A percentile compares a stretch with the other conserved stretches of the same genome.
These are phyloP conservation scores for Polydrusus tereticollis DNA, from an alignment of 2,888 invertebrate genomes.

Conservation along the genomic window DNA sequence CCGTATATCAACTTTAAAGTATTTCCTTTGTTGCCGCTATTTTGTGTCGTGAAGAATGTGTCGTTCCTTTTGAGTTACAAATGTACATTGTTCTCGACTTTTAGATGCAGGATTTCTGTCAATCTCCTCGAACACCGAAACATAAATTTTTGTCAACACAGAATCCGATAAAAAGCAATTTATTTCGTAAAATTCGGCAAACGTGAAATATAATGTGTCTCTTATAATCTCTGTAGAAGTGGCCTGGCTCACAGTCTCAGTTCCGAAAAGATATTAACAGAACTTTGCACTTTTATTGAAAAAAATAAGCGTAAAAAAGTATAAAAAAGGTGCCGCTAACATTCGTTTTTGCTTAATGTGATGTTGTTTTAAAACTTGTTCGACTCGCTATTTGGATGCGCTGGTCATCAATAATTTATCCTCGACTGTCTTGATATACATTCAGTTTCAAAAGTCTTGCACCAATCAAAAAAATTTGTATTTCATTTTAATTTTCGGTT, in stretches of 20 bases:
- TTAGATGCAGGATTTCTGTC: constrained; percentile 63
- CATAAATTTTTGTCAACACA: constrained; percentile 64
- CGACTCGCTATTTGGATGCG: constrained; percentile 52
- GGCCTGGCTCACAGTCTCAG: neutral
- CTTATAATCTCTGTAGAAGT: neutral
- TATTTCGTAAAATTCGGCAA: constrained; percentile 57
- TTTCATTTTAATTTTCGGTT: no score
- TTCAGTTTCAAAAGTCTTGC: no score
- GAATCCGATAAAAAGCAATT: constrained; percentile 66
- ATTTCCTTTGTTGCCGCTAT: constrained; percentile 61
- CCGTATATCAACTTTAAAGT: constrained; percentile 55
- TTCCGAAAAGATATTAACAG: constrained; percentile 31
- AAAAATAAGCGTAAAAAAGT: constrained; percentile 54
- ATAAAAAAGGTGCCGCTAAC: constrained; percentile 62
- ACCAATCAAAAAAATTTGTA: no score
- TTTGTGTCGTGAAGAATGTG: constrained; percentile 63
- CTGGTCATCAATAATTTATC: constrained; percentile 64
- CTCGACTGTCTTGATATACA: constrained; percentile 65
- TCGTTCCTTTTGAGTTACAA: constrained; percentile 61
- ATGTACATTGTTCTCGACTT: constrained; percentile 50
- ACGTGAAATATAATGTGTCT: constrained; percentile 29
- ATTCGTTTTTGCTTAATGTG: constrained; percentile 64
- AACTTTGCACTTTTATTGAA: constrained; percentile 23
- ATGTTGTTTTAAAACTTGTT: constrained; percentile 57
- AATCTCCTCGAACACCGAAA: constrained; percentile 59